Percentiles rank a stretch among this genome's conserved stretches.
phyloP scores from a whole-genome alignment of 2,113 vertebrate genomes.

The Genyomyrus donnyi region DNA sequence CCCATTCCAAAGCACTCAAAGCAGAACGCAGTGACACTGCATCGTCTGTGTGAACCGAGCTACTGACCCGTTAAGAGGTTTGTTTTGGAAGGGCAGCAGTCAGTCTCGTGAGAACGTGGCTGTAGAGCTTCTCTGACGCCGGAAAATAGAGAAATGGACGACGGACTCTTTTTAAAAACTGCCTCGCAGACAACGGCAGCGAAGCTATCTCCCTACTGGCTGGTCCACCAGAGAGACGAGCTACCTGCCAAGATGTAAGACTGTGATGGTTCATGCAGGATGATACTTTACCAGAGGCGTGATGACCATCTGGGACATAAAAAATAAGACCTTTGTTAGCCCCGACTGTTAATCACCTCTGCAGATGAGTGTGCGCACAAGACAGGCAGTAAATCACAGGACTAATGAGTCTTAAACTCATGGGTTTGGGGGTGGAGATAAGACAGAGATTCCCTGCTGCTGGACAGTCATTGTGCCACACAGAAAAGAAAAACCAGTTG shows the following conservation, averaged over 20 bases:
- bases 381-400: neutral
- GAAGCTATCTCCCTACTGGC: neutral
- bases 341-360: neutral
- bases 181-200: neutral
- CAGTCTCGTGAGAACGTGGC: neutral
- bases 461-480: neutral
- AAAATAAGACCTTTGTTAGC: neutral
- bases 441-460: neutral
- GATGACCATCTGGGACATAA: neutral
- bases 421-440: neutral
- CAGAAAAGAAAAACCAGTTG: neutral
- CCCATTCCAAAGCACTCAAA: neutral
- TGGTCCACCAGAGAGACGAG: neutral
- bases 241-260: neutral
- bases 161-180: neutral
- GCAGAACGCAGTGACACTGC: neutral
- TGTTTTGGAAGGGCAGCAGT: neutral
- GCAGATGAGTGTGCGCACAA: neutral
- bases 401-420: neutral
- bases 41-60: neutral
- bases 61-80: neutral
- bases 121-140: neutral
- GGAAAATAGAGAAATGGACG: neutral
- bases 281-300: neutral
- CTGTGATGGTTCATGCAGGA: neutral